These are phyloP conservation scores for Papilio protenor DNA, from an alignment of 2,888 invertebrate species.

Conservation along the genomic window DNA sequence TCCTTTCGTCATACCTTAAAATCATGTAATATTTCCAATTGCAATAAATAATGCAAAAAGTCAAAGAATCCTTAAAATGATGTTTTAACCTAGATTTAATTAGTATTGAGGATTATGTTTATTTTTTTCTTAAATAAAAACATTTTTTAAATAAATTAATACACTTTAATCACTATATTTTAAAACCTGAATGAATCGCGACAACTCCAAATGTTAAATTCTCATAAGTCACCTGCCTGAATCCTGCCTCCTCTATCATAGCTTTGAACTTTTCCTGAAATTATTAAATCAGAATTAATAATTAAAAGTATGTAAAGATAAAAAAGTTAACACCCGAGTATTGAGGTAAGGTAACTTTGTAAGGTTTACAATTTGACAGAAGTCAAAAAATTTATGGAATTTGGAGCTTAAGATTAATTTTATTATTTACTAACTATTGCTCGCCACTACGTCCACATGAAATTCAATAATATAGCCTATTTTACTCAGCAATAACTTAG, in stretches of 20 bases:
- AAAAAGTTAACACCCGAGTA: too few relatives aligned
- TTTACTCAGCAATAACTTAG: too few relatives aligned
- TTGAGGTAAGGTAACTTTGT: too few relatives aligned
- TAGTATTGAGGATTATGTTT: not conserved
- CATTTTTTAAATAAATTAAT: not conserved
- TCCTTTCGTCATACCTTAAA: too few relatives aligned
- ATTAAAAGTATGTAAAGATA: not conserved
- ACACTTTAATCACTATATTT: constrained; percentile 83
- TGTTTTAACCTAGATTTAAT: not conserved
- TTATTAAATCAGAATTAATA: constrained; percentile 32
- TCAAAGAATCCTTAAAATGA: too few relatives aligned
- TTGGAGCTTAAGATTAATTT: too few relatives aligned
- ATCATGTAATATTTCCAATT: not conserved
- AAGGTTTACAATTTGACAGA: too few relatives aligned
- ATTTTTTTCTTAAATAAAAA: not conserved
- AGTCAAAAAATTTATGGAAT: too few relatives aligned
- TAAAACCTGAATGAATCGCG: constrained; percentile 98
- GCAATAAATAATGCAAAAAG: too few relatives aligned
- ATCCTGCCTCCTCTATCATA: constrained; percentile 96
- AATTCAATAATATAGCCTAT: too few relatives aligned
- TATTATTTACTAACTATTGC: too few relatives aligned
- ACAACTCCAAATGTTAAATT: constrained; percentile 96
- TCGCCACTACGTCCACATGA: too few relatives aligned
- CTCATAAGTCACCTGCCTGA: constrained; percentile 93
- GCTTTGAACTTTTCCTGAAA: constrained; percentile 91